These are phyloP conservation scores for Crenuchus spilurus DNA, from an alignment of 2,797 vertebrate genomes.

Conservation along the genomic window DNA sequence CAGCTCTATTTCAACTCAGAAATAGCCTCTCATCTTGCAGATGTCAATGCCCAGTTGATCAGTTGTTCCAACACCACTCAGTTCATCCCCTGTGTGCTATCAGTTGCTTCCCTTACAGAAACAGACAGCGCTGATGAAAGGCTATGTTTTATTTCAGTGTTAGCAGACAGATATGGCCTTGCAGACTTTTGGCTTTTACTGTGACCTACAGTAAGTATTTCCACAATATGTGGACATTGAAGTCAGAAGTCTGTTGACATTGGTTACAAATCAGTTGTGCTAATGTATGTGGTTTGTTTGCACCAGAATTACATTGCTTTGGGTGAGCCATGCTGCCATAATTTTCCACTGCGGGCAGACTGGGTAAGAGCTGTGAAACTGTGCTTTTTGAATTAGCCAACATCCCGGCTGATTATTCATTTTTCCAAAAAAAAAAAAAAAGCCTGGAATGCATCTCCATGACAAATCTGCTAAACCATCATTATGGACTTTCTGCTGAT, in stretches of 20 bases:
- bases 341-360: constrained; percentile 5
- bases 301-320: constrained; percentile 28
- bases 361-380: constrained; percentile 9
- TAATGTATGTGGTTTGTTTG: constrained; percentile 24
- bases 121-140: neutral
- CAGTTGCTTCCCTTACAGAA: neutral
- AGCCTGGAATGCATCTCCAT: constrained; percentile 57
- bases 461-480: constrained; percentile 67
- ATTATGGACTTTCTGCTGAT: constrained; percentile 76
- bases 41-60: neutral
- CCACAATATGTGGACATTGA: too few species aligned
- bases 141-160: neutral
- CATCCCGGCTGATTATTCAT: constrained; percentile 15
- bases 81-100: neutral
- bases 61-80: neutral
- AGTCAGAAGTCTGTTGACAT: neutral
- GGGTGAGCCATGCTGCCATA: constrained; percentile 16
- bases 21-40: neutral
- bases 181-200: too few species aligned
- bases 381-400: neutral
- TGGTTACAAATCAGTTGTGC: neutral
- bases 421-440: constrained; percentile 3
- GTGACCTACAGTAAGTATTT: too few species aligned
- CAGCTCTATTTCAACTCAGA: too few species aligned
- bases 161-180: too few species aligned